Evolutionary conservation across 2,888 invertebrate species (phyloP).

Genomic region (Lumbricus terrestris): DNA sequence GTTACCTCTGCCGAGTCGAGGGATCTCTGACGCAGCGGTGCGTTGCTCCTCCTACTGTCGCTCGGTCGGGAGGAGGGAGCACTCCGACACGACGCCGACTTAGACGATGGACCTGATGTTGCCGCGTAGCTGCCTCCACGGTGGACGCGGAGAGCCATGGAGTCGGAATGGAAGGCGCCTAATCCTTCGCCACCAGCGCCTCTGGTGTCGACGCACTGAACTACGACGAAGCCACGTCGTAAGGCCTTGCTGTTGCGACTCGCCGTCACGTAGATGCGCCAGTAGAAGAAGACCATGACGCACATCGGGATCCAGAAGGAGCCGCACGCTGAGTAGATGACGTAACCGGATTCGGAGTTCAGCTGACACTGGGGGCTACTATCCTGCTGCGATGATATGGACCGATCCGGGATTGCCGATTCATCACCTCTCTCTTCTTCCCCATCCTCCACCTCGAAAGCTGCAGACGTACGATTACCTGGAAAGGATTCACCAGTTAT

Average conservation of each 20-base stretch:
- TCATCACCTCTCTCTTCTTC: not conserved
- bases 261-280: conserved; percentile 92
- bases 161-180: conserved; percentile 14
- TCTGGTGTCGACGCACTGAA: conserved; percentile 21
- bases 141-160: conserved; percentile 81
- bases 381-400: too few species aligned
- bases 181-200: conserved; percentile 26
- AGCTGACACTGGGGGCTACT: conserved; percentile 43
- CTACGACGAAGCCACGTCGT: conserved; percentile 48
- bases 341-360: conserved; percentile 72
- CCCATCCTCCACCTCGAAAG: not conserved
- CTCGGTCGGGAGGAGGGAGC: not conserved
- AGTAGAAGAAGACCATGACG: conserved; percentile 96
- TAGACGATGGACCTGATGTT: not conserved
- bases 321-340: conserved; percentile 91
- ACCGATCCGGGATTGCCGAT: not conserved
- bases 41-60: not conserved
- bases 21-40: not conserved
- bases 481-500: not conserved
- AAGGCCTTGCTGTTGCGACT: conserved; percentile 54
- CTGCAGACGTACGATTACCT: too few species aligned
- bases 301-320: conserved; percentile 97
- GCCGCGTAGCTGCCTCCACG: conserved; percentile 68
- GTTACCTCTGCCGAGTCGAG: too few species aligned
- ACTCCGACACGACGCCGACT: not conserved